Base-by-base conservation (phyloP, 2,113 vertebrate genomes). In the Callipepla squamata region DNA sequence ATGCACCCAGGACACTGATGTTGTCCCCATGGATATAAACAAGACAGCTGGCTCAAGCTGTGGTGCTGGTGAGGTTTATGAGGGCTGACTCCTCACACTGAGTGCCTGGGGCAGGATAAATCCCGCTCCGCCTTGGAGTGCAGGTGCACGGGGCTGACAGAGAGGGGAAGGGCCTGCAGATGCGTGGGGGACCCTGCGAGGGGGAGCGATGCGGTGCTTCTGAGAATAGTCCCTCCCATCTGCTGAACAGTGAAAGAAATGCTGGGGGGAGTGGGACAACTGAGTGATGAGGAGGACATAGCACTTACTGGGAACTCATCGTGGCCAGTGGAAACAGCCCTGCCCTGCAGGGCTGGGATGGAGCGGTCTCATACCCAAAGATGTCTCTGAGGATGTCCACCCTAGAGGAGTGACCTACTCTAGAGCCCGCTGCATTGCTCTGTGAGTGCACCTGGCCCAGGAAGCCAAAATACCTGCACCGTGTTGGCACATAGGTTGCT, bases 31-130 rank as follows among this genome's bases (percentile, higher is more conserved):
- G 50, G 85, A 87, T 0, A 7, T 2, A 0, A 80, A 66, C 3
- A 1, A 87, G 69, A 76, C 95, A 96, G 90, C 90, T 95, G 94
- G 88, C 34, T 74, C 0, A 1, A 73, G 73, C 69, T 79, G 11
- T 3, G 0, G 86, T 94, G 90, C 77, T 0, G 57, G 68, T 0
- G 36, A 87, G 66, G 85, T 96, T 96, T 96, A 95, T 70, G 85
- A 95, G 85, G 76, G 76, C 48, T 95, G 94, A 96, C 91, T 91
- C 78, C 87, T 75, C 2, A 23, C 62, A 76, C 85, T 0, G 69
- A 94, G 83, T 0, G 36, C 93, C 92, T 95, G 95, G 87, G 88
- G 90, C 93, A 94, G 92, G 69, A 88, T 62, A 95, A 95, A 95
- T 94, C 90, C 94, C 93, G 47, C 53, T 92, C 90, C 0, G 25